Percentiles rank a stretch among this genome's conserved stretches.
Evolutionary conservation across 2,797 vertebrate species (phyloP).

Genomic region (Pangasius sanitwongsei): DNA sequence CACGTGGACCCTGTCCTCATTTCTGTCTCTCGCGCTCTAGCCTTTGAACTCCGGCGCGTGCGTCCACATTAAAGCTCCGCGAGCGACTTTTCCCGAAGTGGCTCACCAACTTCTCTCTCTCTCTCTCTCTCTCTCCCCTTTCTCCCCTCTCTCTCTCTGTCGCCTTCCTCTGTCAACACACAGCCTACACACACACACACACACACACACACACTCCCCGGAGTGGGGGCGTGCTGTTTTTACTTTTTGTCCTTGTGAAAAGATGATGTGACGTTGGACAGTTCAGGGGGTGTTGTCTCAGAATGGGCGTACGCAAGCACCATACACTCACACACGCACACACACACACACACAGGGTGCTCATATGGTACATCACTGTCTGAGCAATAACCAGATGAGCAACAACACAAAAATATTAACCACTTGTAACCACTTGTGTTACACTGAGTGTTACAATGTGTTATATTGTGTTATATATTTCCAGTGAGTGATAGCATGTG

Average conservation of each 20-base stretch:
- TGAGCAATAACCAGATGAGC: not conserved
- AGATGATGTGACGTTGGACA: conserved; percentile 69
- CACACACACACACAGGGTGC: not conserved
- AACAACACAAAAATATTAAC: not conserved
- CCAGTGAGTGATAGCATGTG: not conserved
- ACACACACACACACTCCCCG: conserved; percentile 59
- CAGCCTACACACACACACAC: conserved; percentile 1
- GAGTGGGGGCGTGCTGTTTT: conserved; percentile 50
- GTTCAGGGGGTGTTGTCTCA: conserved; percentile 51
- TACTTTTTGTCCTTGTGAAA: conserved; percentile 69
- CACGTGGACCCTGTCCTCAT: conserved; percentile 69
- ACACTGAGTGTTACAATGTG: not conserved
- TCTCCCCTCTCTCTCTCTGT: conserved; percentile 21
- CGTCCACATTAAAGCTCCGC: conserved; percentile 11
- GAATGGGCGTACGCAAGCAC: not conserved
- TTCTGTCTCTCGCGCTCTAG: conserved; percentile 40
- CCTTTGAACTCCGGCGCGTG: conserved; percentile 14
- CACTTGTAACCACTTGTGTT: not conserved
- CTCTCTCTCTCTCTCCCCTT: not conserved
- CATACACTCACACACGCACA: not conserved
- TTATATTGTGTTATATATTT: not conserved
- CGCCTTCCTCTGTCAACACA: conserved; percentile 37
- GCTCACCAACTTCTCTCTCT: not conserved
- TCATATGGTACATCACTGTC: not conserved
- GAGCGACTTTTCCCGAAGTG: conserved; percentile 19